These are phyloP conservation scores for Apistogramma diplotaenia DNA, from an alignment of 2,113 vertebrate genomes.

Conservation along the genomic window DNA sequence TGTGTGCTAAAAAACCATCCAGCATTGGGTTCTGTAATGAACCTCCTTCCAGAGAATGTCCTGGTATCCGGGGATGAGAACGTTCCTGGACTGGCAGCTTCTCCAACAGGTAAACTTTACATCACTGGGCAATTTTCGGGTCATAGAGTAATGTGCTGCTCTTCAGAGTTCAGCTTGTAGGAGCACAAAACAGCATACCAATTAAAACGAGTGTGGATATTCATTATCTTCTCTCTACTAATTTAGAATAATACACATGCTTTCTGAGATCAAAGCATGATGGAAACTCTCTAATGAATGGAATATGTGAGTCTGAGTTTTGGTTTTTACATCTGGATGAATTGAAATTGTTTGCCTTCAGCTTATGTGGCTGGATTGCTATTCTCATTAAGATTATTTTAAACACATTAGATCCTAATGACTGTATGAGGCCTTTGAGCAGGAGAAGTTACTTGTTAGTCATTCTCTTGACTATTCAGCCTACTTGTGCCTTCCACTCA, in stretches of 20 bases:
- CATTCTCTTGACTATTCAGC: neutral
- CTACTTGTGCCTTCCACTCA: neutral
- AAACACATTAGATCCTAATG: neutral
- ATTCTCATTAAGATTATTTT: neutral
- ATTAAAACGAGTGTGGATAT: neutral
- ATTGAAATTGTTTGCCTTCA: neutral
- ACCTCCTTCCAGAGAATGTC: conserved; percentile 87
- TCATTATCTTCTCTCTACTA: neutral
- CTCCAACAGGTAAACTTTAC: conserved; percentile 56
- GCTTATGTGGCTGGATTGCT: neutral
- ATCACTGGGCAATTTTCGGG: neutral
- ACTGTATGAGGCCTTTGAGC: neutral
- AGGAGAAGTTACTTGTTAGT: neutral
- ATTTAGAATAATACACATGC: neutral
- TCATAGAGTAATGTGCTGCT: neutral
- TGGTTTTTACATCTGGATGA: neutral
- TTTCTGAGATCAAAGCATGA: neutral
- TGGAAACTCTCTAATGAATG: neutral
- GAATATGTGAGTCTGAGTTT: neutral
- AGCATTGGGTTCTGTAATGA: conserved; percentile 68
- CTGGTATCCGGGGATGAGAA: conserved; percentile 81
- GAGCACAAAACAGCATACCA: neutral
- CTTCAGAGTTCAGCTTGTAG: neutral
- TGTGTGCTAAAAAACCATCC: conserved; percentile 79
- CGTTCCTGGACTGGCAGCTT: conserved; percentile 80